Evolutionary conservation across 2,797 vertebrate genomes (phyloP).

Genomic region (Hoplostethus mediterraneus): DNA sequence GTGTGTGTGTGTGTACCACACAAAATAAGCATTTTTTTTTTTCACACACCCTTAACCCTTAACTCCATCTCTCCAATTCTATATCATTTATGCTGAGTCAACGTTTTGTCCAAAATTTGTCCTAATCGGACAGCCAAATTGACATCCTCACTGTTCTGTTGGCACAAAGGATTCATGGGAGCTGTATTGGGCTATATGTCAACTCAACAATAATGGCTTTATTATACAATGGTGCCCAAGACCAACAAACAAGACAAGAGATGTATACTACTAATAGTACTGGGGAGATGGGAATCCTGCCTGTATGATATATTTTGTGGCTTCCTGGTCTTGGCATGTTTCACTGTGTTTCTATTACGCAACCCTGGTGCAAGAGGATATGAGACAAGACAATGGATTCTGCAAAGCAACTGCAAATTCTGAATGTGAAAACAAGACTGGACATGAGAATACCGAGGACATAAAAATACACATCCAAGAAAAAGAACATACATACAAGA

Average conservation of each 20-base stretch:
- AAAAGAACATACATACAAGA: no score
- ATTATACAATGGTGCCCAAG: conserved; percentile 71
- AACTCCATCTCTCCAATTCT: conserved; percentile 33
- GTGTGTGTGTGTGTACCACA: background rate
- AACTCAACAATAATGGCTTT: conserved; percentile 76
- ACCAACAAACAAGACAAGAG: conserved; percentile 60
- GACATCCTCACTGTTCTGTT: conserved; percentile 52
- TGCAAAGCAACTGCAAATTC: conserved; percentile 14
- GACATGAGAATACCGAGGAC: conserved; percentile 11
- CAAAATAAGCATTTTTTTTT: conserved; percentile 7
- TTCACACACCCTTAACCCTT: conserved; percentile 45
- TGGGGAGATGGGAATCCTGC: conserved; percentile 49
- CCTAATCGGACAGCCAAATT: conserved; percentile 63
- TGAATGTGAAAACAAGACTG: conserved; percentile 18
- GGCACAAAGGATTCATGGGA: conserved; percentile 63
- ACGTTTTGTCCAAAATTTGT: conserved; percentile 57
- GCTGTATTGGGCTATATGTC: conserved; percentile 58
- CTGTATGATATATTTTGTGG: conserved; percentile 66
- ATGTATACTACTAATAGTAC: conserved; percentile 51
- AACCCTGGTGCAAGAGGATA: conserved; percentile 35
- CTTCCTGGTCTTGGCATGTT: conserved; percentile 55
- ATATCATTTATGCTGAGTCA: conserved; percentile 59
- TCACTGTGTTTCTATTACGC: conserved; percentile 53
- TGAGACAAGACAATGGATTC: conserved; percentile 10
- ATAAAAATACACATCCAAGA: no score